These are phyloP conservation scores for Drosophila chauvacae DNA, from an alignment of 1,140 invertebrate species.

Conservation along the genomic window DNA sequence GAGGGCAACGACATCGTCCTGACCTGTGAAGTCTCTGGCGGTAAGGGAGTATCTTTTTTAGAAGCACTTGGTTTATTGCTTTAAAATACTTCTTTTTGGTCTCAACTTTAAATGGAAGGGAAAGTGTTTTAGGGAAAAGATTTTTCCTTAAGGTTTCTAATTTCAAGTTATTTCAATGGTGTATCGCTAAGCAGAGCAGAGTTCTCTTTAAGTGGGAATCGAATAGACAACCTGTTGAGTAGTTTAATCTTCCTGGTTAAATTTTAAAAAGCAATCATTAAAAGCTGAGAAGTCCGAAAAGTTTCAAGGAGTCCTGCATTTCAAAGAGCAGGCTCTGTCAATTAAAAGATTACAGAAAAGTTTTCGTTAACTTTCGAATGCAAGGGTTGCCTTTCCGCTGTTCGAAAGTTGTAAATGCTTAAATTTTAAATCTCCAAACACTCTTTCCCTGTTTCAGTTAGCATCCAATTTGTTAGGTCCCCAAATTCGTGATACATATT, in stretches of 20 bases:
- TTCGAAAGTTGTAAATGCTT: slow-evolving; percentile 9
- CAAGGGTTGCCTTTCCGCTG: slow-evolving; percentile 12
- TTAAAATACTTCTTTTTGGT: neutral
- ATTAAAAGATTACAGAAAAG: slow-evolving; percentile 15
- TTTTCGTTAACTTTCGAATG: neutral
- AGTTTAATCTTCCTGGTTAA: neutral
- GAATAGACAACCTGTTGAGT: slow-evolving; percentile 5
- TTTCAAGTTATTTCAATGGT: neutral
- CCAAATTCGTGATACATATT: neutral
- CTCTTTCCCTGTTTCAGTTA: neutral
- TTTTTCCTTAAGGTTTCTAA: neutral
- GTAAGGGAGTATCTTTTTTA: slow-evolving; percentile 86
- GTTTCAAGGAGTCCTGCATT: neutral
- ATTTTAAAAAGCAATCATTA: slow-evolving; percentile 4
- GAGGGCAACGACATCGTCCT: slow-evolving; percentile 93
- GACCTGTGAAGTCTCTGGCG: slow-evolving; percentile 94
- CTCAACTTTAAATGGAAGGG: neutral
- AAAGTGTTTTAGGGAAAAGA: neutral
- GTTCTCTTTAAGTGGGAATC: neutral
- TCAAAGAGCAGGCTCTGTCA: slow-evolving; percentile 3
- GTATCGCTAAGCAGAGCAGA: neutral
- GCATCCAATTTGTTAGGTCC: neutral
- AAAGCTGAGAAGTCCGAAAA: neutral
- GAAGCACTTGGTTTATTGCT: neutral
- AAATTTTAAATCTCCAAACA: slow-evolving; percentile 8